Evolutionary conservation across 2,888 invertebrate species (phyloP), one percentile per base, ranked within the genome.

Genomic region (Drosophila anceps): DNA sequence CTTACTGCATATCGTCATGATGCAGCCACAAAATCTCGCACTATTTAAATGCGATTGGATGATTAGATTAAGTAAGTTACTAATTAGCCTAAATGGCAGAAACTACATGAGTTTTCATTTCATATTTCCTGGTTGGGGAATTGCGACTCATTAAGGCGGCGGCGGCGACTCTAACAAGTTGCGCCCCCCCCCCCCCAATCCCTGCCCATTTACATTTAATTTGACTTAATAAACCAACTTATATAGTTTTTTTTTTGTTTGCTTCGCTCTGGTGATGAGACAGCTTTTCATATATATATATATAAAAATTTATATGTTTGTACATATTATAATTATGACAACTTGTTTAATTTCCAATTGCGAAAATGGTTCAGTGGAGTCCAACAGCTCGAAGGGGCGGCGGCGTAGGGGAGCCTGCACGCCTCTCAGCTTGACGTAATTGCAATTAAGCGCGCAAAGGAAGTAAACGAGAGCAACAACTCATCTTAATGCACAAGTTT

Each of bases 401-500:
- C 27, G n/a, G 24, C 15, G 18, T n/a, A n/a, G n/a, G n/a, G n/a
- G n/a, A n/a, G n/a, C n/a, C 37, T 54, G 13, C 13, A 43, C 41
- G 43, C 66, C 55, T 57, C 65, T 60, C 33, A 41, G 83, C 72
- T 76, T 79, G 61, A 69, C 84, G 82, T 83, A 85, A 86, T 88
- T 88, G 88, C 86, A 83, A 83, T 83, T 85, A 83, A 83, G 88
- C 74, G 88, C 74, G 55, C 65, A 75, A 82, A 84, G 82, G 86
- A 88, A 88, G 83, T 72, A 64, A 72, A 66, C 80, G 68, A 69
- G 53, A 79, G 73, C 76, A 60, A 39, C 54, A 73, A 66, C 50
- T 74, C 60, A 53, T 35, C 54, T 54, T 43, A 65, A 65, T 72
- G 59, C 33, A 62, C 62, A 55, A 27, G 43, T 62, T 29, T 53